Base-by-base conservation (phyloP, 2,888 invertebrate species). In the Caenorhabditis wallacei region DNA sequence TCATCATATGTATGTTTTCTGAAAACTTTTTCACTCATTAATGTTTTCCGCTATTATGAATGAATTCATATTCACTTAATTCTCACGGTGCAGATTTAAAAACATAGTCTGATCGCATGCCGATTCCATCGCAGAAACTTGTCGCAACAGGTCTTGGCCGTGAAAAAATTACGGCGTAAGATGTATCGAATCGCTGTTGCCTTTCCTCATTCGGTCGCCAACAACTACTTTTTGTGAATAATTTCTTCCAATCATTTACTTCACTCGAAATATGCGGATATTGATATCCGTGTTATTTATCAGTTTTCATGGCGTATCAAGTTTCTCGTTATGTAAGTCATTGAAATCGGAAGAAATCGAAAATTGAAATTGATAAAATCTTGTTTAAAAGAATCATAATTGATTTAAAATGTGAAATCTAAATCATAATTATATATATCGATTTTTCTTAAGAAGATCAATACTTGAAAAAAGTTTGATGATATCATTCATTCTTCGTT, bases 81-180 rank as follows among this genome's bases (percentile, higher is more conserved):
- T 74, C 76, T 43, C 76, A 69, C 68, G 61, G 66, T 66, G 37
- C 57, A 59, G 66, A 69, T 69, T 78, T 63, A 63, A 51, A n/a
- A 70, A 61, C 76, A 66, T 56, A 66, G 78, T 46, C 59, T 61
- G 53, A 63, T 78, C 69, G 78, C 54, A 35, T 63, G 24, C 61
- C 54, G 78, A 76, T 76, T 69, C 69, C 69, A 64, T 80, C 80
- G 66, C 71, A 22, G 72, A 80, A 80, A 80, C 80, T 80, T 80
- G 80, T 69, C 80, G 57, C 72, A 80, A 54, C 80, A 80, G 80
- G 80, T 80, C 80, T 80, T 72, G 61, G 72, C 72, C 66, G 61
- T 72, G 72, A 68, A 68, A 68, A 59, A 80, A 72, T 80, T 57
- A 80, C 68, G 72, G 61, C 72, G 68, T 54, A 51, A 80, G 80